A percentile compares a stretch with the other conserved stretches of the same genome.
Conservation (phyloP, 2,888 invertebrate species). For the Megamerina dolium region DNA sequence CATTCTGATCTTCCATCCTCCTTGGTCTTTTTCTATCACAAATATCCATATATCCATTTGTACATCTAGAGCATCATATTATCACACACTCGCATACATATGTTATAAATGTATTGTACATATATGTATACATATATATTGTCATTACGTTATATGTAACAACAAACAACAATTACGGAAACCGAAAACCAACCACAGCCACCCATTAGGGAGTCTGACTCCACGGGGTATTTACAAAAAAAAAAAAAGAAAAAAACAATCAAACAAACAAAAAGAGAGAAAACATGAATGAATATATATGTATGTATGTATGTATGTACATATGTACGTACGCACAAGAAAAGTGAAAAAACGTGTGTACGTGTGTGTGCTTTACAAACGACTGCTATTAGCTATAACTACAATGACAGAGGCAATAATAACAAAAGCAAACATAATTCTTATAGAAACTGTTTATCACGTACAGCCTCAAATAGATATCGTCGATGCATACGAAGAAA, state of each 20-base stretch:
- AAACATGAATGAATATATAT: not conserved
- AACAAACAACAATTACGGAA: not conserved
- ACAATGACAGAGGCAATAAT: too few relatives aligned
- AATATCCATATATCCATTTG: too few relatives aligned
- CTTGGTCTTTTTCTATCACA: too few relatives aligned
- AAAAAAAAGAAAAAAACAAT: not conserved
- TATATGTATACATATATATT: not conserved
- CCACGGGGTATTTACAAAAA: not conserved
- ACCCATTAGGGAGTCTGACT: not conserved
- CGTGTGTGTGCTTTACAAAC: conserved; percentile 1
- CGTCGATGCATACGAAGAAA: too few relatives aligned
- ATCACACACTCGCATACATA: not conserved
- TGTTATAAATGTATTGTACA: not conserved
- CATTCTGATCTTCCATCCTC: too few relatives aligned
- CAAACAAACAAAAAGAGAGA: too few relatives aligned
- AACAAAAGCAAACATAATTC: too few relatives aligned
- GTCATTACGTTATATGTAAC: not conserved
- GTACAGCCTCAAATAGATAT: too few relatives aligned
- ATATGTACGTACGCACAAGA: not conserved
- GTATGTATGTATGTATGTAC: not conserved
- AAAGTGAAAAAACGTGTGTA: not conserved
- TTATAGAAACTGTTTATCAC: too few relatives aligned
- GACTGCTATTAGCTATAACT: too few relatives aligned
- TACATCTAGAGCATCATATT: too few relatives aligned
- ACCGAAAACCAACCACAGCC: conserved; percentile 1